A percentile compares a stretch with the other conserved stretches of the same genome.
Evolutionary conservation across 2,888 invertebrate species (phyloP).

Genomic region (Lithodes maja): DNA sequence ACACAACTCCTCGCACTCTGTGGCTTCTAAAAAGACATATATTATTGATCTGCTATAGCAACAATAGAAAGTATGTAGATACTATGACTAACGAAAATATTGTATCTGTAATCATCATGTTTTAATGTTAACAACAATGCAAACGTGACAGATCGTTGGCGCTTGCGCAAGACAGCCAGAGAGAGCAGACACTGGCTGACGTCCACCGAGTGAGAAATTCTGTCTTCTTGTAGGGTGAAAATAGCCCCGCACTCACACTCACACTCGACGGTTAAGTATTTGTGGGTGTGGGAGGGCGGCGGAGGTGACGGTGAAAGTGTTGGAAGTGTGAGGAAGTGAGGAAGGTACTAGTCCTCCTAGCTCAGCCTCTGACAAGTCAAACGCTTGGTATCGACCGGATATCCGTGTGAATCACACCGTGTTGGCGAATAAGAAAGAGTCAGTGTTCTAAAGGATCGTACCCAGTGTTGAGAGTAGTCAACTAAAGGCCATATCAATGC

Average conservation of each 20-base stretch:
- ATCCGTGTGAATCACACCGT: slow-evolving; percentile 27
- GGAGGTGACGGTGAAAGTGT: background rate
- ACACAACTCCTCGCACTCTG: no score
- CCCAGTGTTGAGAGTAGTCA: background rate
- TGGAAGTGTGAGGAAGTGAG: background rate
- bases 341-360: background rate
- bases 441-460: background rate
- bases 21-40: no score
- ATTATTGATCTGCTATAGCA: no score
- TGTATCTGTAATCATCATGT: no score
- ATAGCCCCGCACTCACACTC: background rate
- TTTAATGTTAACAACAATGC: no score
- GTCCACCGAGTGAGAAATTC: background rate
- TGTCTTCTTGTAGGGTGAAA: background rate
- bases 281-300: background rate
- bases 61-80: no score
- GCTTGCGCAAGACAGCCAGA: background rate
- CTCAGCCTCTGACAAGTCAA: background rate
- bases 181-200: background rate
- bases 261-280: background rate
- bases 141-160: no score
- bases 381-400: slow-evolving; percentile 43
- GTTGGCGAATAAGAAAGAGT: background rate
- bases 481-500: slow-evolving; percentile 17
- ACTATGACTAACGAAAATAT: no score